These are phyloP conservation scores for Melinaea marsaeus DNA, from an alignment of 2,888 invertebrate genomes.

Conservation along the genomic window DNA sequence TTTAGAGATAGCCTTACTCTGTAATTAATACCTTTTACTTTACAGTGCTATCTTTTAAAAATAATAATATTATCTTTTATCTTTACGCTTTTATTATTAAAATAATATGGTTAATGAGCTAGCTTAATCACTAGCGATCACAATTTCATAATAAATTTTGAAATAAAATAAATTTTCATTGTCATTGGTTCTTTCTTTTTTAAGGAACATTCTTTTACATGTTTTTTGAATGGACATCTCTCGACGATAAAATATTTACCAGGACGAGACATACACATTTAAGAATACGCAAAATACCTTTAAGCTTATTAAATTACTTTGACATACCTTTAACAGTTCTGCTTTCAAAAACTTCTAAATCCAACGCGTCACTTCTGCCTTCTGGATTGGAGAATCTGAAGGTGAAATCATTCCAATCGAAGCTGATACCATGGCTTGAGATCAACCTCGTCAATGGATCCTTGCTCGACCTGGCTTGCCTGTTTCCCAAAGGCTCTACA, in stretches of 20 bases:
- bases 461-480: constrained; percentile 59
- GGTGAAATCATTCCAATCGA: constrained; percentile 75
- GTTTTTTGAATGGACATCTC: too few species aligned
- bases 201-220: too few species aligned
- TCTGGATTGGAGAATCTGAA: constrained; percentile 71
- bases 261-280: too few species aligned
- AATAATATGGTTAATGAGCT: neutral
- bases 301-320: neutral
- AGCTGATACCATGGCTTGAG: constrained; percentile 72
- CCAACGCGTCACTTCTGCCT: constrained; percentile 66
- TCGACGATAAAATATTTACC: too few species aligned
- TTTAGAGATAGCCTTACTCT: too few species aligned
- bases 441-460: constrained; percentile 64
- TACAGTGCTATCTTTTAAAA: constrained; percentile 7
- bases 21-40: neutral
- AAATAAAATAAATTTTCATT: too few species aligned
- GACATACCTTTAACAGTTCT: constrained; percentile 67
- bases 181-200: too few species aligned
- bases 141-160: too few species aligned
- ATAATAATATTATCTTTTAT: constrained; percentile 19
- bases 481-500: constrained; percentile 69
- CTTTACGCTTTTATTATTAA: constrained; percentile 22
- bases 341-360: constrained; percentile 67
- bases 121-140: neutral
- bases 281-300: neutral